Evolutionary conservation across 2,113 vertebrate genomes (phyloP).

Genomic region (Megaceryle torquata): DNA sequence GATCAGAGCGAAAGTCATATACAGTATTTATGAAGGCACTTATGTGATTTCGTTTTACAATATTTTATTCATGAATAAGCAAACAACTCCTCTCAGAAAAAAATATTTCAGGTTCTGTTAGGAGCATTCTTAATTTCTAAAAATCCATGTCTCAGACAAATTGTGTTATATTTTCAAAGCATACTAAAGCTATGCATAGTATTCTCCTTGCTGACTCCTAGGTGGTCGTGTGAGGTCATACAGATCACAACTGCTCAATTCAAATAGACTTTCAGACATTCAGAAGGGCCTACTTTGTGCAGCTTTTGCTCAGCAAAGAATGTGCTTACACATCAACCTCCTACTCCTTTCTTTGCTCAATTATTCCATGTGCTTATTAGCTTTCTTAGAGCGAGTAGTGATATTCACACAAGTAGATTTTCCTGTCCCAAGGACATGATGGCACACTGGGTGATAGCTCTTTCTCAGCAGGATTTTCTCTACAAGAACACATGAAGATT

Average conservation of each 20-base stretch:
- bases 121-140: background rate
- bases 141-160: background rate
- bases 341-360: conserved; percentile 13
- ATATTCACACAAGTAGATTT: background rate
- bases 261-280: background rate
- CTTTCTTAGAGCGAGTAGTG: background rate
- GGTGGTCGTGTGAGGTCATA: background rate
- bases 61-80: background rate
- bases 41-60: background rate
- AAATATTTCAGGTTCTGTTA: background rate
- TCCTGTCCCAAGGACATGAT: background rate
- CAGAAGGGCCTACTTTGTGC: background rate
- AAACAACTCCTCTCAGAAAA: background rate
- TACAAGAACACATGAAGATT: background rate
- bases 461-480: background rate
- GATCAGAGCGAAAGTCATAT: background rate
- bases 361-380: conserved; percentile 1
- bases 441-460: background rate
- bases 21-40: background rate
- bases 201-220: background rate
- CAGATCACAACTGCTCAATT: background rate
- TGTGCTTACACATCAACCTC: conserved; percentile 33
- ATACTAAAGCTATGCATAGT: background rate
- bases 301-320: conserved; percentile 27
- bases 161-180: background rate